Percentiles rank a stretch among this genome's conserved stretches.
These are phyloP conservation scores for Heteropelma amictum DNA, from an alignment of 2,888 invertebrate genomes.

Conservation along the genomic window DNA sequence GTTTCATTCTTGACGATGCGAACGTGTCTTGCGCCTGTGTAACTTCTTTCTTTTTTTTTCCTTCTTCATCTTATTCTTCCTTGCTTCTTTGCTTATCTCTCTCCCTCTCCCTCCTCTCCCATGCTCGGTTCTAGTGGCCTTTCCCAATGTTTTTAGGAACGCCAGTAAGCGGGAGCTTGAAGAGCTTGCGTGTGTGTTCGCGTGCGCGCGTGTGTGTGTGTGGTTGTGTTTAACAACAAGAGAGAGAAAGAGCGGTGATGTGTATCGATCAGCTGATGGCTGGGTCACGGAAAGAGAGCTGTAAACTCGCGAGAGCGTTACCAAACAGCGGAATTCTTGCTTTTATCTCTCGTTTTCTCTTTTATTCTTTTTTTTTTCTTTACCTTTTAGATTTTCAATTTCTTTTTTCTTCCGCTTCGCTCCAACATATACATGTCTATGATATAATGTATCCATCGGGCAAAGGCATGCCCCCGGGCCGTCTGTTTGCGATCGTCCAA, in stretches of 20 bases:
- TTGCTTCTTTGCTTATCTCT: not conserved
- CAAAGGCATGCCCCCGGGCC: too few relatives aligned
- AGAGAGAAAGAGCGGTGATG: slow-evolving; percentile 58
- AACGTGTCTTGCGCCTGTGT: not conserved
- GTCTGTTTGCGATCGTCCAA: too few relatives aligned
- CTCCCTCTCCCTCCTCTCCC: not conserved
- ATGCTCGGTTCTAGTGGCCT: slow-evolving; percentile 26
- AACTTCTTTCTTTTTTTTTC: not conserved
- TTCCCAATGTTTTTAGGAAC: slow-evolving; percentile 65
- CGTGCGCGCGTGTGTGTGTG: too few relatives aligned
- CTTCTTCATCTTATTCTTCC: not conserved
- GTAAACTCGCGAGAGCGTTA: slow-evolving; percentile 32
- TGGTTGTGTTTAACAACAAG: too few relatives aligned
- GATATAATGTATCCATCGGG: too few relatives aligned
- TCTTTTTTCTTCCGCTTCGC: too few relatives aligned
- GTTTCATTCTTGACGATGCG: not conserved
- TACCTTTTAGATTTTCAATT: not conserved
- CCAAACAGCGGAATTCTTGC: slow-evolving; percentile 8
- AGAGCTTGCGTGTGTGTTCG: not conserved
- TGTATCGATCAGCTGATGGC: slow-evolving; percentile 73
- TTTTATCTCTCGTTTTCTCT: slow-evolving; percentile 12
- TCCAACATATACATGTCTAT: too few relatives aligned
- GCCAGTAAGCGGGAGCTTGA: slow-evolving; percentile 54
- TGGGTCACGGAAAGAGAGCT: slow-evolving; percentile 67
- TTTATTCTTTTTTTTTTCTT: not conserved